A percentile compares a stretch with the other conserved stretches of the same genome.
Conservation (phyloP, 2,888 invertebrate genomes). For the Drosophila dives region DNA sequence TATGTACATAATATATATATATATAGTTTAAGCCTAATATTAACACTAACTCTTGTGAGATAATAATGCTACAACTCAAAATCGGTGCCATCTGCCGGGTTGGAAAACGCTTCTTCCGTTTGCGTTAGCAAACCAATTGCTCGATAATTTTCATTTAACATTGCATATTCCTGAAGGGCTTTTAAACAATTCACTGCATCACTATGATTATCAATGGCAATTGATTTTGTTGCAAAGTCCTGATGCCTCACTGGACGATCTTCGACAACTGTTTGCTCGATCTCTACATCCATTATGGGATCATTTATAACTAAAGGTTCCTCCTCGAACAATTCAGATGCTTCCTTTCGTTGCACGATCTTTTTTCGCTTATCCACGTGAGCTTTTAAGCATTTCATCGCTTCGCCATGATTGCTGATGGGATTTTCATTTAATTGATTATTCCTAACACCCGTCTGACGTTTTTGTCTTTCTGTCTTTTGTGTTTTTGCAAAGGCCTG, state of each 20-base stretch:
- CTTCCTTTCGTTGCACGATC: background rate
- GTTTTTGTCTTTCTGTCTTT: background rate
- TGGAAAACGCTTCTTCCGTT: conserved; percentile 72
- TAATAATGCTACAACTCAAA: conserved; percentile 39
- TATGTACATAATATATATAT: background rate
- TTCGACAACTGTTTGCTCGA: conserved; percentile 4
- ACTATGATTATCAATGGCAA: conserved; percentile 12
- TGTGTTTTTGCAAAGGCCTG: conserved; percentile 5
- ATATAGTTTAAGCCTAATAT: background rate
- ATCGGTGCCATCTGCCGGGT: conserved; percentile 48
- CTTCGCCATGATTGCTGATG: conserved; percentile 16
- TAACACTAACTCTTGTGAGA: background rate
- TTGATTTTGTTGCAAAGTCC: background rate
- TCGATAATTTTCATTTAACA: conserved; percentile 79
- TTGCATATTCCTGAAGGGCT: conserved; percentile 80
- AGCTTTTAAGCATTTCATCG: conserved; percentile 2
- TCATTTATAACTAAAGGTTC: background rate
- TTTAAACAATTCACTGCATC: conserved; percentile 61
- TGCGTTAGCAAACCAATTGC: conserved; percentile 81
- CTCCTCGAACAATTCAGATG: background rate
- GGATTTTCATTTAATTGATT: background rate
- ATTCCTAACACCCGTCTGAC: background rate
- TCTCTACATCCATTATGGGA: background rate
- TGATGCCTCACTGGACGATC: background rate
- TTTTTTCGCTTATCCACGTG: conserved; percentile 13